Base-by-base conservation (phyloP, 2,888 invertebrate genomes). In the Melitaea athalia region DNA sequence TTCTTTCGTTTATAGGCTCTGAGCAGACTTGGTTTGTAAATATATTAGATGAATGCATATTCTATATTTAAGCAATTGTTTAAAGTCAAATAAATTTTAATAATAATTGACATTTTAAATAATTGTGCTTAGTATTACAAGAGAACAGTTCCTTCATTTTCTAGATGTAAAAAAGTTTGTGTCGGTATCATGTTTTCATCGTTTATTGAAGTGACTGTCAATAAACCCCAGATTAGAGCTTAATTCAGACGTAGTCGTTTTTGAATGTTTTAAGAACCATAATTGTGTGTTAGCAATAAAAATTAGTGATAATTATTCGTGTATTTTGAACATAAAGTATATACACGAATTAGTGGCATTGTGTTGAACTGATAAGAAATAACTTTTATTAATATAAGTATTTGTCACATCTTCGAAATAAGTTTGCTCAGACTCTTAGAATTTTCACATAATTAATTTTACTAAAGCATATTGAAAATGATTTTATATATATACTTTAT, bases 141-240 rank as follows among this genome's bases (percentile, higher is more conserved):
- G 76, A 49, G 61, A 62, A 64, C 49, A 38, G 38, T 47, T 61
- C 59, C 55, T 57, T 14, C 43, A 57, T 63, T 68, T 66, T 68
- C 33, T 66, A 61, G 59, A 60, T 43, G 66, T 53, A 60, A 52
- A 60, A n/a, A 65, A 38, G 38, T 55, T 53, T 33, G 15, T 43
- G 55, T 45, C 50, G 61, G 50, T 69, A 52, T 52, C 55, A 57
- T 65, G 24, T 38, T 53, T 63, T 49, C 63, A 55, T 57, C 57
- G 47, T 69, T 64, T 60, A 59, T 53, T 63, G 59, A 69, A 68
- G 50, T 61, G 24, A 64, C 24, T 60, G 63, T 70, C 63, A 61
- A 78, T 75, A 77, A 83, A 84, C 83, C 84, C 83, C 83, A 76
- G 77, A 77, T 72, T 85, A 84, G 85, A 86, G 85, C 86, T 87